Percentiles rank a stretch among this genome's conserved stretches.
Conservation (phyloP, 1,140 invertebrate genomes). For the Aleiodes sp. region DNA sequence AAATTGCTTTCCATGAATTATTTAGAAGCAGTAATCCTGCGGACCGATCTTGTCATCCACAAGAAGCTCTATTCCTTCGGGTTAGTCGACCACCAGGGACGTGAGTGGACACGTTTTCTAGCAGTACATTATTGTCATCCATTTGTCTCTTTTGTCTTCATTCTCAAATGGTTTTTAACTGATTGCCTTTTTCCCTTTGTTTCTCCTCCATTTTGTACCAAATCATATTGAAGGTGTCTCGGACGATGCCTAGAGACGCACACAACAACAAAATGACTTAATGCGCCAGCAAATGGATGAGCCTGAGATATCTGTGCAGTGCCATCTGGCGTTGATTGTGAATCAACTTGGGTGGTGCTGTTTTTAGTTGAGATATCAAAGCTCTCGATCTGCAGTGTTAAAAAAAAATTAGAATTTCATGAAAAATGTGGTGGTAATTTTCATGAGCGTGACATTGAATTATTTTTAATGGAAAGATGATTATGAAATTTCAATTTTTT, state of each 20-base stretch:
- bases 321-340: conserved; percentile 40
- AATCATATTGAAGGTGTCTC: conserved; percentile 53
- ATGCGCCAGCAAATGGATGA: conserved; percentile 11
- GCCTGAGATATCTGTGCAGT: conserved; percentile 8
- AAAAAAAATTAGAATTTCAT: no score
- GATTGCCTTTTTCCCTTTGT: conserved; percentile 23
- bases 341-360: conserved; percentile 60
- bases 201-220: conserved; percentile 22
- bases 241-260: conserved; percentile 32
- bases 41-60: not conserved
- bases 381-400: not conserved
- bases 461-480: no score
- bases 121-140: conserved; percentile 45
- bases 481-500: no score
- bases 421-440: no score
- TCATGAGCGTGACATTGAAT: no score
- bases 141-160: conserved; percentile 43
- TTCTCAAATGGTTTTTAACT: not conserved
- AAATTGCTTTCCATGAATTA: no score
- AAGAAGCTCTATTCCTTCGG: no score
- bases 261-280: conserved; percentile 31
- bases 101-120: conserved; percentile 7
- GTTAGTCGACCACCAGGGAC: conserved; percentile 37
- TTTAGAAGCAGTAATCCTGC: not conserved
- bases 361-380: conserved; percentile 14